Evolutionary conservation across 1,140 invertebrate species (phyloP).

Genomic region (Doryteuthis pealeii): DNA sequence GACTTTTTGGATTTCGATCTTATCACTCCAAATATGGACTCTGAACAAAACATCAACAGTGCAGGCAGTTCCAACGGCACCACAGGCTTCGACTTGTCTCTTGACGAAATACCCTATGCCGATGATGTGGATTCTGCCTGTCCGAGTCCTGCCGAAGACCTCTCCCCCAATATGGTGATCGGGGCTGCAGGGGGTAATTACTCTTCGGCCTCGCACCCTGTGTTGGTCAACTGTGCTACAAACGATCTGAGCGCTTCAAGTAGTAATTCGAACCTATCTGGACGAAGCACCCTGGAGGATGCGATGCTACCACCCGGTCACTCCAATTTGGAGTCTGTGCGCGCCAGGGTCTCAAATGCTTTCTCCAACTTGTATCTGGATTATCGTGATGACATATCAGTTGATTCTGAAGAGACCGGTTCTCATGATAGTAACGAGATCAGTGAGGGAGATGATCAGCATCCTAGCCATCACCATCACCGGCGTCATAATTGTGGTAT

Average conservation of each 20-base stretch:
- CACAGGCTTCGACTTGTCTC: neutral
- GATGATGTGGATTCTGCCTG: constrained; percentile 5
- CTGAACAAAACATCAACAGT: neutral
- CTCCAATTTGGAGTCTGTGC: neutral
- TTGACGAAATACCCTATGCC: constrained; percentile 7
- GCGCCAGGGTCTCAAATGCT: neutral
- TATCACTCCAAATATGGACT: neutral
- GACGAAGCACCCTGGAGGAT: neutral
- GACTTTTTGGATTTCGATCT: constrained; percentile 22
- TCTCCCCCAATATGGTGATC: neutral
- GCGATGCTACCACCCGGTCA: neutral
- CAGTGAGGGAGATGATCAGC: neutral
- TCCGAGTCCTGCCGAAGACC: neutral
- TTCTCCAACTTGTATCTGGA: constrained; percentile 5
- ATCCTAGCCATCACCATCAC: no score
- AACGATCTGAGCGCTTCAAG: constrained; percentile 7
- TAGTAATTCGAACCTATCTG: neutral
- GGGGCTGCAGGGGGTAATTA: neutral
- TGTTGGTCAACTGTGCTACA: neutral
- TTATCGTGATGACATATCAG: neutral
- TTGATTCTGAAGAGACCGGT: constrained; percentile 7
- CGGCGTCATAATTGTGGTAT: no score
- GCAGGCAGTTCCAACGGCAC: neutral
- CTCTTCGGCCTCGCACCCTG: neutral
- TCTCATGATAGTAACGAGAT: constrained; percentile 11